Base-by-base conservation (phyloP, 2,888 invertebrate genomes). In the Parelbella ahira region DNA sequence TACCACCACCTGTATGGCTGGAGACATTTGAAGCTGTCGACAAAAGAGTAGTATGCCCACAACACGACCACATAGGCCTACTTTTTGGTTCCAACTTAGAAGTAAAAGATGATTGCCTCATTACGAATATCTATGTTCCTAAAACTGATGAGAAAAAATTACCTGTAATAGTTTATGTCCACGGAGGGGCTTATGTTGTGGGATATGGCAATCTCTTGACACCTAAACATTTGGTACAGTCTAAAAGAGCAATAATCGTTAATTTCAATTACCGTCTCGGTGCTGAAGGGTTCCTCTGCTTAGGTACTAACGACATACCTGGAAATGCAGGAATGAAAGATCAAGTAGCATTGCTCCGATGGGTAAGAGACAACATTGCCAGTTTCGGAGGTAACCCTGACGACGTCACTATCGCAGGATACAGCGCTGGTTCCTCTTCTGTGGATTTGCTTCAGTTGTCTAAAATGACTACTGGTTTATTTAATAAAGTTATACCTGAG, bases 291-390 rank as follows among this genome's bases (percentile, higher is more conserved):
- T 75, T 72, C 30, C 51, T 76, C 4, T 73, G 71, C 39, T 56
- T 74, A 9, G 74, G 75, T 0, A 76, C 74, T 4, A 53, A 62
- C 28, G 60, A 60, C 25, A 56, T 53, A 25, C 77, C 78, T 1
- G 79, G 79, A 1, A 77, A 79, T 32, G 78, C 76, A 6, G 78
- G 76, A 7, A 56, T 77, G 58, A 79, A 78, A 47, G 78, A 80
- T 33, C 73, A 73, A 45, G 63, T 78, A 1, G 67, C 70, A 1
- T 44, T 69, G n/a, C 56, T 78, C 0, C 38, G 42, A 4, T 54
- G 49, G 53, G 45, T 53, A 0, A 55, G 68, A 19, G 53, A 52
- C 3, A 76, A 78, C 34, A 75, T 79, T 34, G 71, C 56, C 0
- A 54, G 37, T 1, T 77, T 73, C 27, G 70, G 74, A 6, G 79